phyloP scores from a whole-genome alignment of 2,888 invertebrate genomes.

The Tipula vernalis region DNA sequence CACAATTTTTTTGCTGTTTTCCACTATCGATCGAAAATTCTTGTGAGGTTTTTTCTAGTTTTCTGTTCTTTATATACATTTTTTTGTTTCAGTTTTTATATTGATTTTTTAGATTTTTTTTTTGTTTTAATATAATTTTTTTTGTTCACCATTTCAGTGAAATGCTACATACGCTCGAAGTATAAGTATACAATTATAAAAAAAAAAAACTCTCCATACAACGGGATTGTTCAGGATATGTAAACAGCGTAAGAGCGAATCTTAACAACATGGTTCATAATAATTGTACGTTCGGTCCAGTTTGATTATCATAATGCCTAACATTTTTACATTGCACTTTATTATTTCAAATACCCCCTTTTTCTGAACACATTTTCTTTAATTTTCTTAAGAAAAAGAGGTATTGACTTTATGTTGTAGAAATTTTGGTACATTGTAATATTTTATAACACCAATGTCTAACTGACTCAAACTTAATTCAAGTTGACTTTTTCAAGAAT shows the following conservation, averaged over 20 bases:
- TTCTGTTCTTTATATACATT: neutral
- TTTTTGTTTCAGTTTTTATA: slow-evolving; percentile 7
- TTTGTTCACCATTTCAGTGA: neutral
- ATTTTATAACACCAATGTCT: neutral
- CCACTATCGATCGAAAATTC: slow-evolving; percentile 9
- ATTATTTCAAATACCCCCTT: neutral
- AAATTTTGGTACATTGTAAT: neutral
- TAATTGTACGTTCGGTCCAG: neutral
- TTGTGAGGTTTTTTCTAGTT: slow-evolving; percentile 8
- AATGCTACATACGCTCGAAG: neutral
- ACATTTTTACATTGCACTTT: neutral
- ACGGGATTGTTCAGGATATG: neutral
- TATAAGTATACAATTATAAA: neutral
- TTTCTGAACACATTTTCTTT: neutral
- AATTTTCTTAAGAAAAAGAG: neutral
- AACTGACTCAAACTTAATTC: no score
- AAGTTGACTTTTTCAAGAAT: no score
- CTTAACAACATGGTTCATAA: neutral
- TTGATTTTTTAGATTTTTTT: neutral
- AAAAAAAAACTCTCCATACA: neutral
- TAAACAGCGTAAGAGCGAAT: neutral
- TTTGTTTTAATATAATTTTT: slow-evolving; percentile 4
- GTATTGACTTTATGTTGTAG: neutral
- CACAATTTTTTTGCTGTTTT: slow-evolving; percentile 6
- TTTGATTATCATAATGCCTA: neutral